Percentiles rank a stretch among this genome's conserved stretches.
Evolutionary conservation across 2,113 vertebrate genomes (phyloP).

Genomic region (Apteryx mantelli): DNA sequence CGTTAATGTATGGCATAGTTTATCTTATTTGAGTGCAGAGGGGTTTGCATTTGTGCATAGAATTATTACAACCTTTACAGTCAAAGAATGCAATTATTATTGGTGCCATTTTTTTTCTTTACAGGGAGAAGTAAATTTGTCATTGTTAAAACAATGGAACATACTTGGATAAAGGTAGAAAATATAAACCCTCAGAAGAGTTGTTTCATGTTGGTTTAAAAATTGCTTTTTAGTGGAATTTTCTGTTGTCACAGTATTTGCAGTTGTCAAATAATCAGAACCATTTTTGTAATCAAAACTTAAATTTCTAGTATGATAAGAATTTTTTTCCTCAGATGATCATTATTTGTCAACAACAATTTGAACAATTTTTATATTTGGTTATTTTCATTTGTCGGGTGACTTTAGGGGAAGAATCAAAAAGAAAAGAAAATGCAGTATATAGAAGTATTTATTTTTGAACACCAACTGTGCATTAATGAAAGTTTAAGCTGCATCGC

Average conservation of each 20-base stretch:
- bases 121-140: background rate
- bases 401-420: background rate
- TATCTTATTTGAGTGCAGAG: constrained; percentile 28
- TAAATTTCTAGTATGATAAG: background rate
- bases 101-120: background rate
- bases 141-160: background rate
- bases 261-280: background rate
- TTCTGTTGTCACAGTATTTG: background rate
- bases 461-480: background rate
- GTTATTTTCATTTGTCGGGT: background rate
- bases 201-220: background rate
- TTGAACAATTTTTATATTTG: background rate
- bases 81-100: background rate
- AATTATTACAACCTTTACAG: background rate
- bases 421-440: background rate
- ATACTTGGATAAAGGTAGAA: background rate
- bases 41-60: background rate
- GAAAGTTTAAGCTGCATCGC: background rate
- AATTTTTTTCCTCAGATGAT: fast-evolving
- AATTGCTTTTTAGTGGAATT: background rate
- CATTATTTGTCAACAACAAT: background rate
- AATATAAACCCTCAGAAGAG: background rate
- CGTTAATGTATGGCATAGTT: background rate
- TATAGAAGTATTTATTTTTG: background rate
- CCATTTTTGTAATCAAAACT: background rate